These are phyloP conservation scores for Leptocoma aspasia DNA, from an alignment of 2,113 vertebrate genomes.

Conservation along the genomic window DNA sequence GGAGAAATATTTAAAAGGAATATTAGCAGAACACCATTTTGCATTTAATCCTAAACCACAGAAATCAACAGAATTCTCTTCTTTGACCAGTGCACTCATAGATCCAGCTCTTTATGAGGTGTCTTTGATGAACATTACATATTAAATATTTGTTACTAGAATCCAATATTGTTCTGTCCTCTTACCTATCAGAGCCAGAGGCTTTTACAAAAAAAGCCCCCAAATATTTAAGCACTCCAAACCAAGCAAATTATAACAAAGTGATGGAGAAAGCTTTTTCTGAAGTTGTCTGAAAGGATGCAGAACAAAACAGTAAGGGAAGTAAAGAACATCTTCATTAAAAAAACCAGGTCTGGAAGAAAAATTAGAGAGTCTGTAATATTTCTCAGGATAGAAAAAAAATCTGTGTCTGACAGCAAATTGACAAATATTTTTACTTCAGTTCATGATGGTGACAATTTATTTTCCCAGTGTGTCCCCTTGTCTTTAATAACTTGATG, in stretches of 20 bases:
- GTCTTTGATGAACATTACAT: neutral
- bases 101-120: neutral
- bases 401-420: neutral
- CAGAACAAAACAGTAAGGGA: neutral
- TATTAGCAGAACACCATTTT: neutral
- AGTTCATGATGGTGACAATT: conserved; percentile 27
- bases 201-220: neutral
- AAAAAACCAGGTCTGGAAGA: neutral
- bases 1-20: neutral
- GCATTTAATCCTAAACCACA: neutral
- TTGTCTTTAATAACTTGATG: conserved; percentile 18
- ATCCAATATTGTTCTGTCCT: neutral
- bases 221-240: neutral
- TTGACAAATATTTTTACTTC: conserved; percentile 38
- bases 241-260: neutral
- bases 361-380: neutral
- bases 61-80: neutral
- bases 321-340: neutral
- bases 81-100: neutral
- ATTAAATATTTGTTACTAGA: neutral
- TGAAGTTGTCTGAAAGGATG: neutral
- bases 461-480: conserved; percentile 12
- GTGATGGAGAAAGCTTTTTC: neutral
- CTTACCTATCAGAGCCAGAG: neutral
- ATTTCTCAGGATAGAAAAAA: neutral